These are phyloP conservation scores for Apis laboriosa DNA, from an alignment of 1,140 invertebrate genomes.

Conservation along the genomic window DNA sequence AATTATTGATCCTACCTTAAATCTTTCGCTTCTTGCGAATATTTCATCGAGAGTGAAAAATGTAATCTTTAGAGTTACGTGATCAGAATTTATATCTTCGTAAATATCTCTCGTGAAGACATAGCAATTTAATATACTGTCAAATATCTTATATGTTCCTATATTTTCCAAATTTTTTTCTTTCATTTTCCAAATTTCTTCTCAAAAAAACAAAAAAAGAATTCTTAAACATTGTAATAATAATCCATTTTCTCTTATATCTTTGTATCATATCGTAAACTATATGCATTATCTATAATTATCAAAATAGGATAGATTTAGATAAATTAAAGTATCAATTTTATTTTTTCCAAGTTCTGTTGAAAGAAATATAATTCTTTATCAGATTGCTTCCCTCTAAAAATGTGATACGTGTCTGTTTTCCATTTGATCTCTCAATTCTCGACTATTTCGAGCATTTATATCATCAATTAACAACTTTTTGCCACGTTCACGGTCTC, in stretches of 20 bases:
- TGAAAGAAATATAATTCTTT: too few relatives aligned
- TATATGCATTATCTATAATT: too few relatives aligned
- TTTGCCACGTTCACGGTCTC: too few relatives aligned
- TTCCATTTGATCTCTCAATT: neutral
- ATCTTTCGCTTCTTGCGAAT: neutral
- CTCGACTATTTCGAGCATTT: neutral
- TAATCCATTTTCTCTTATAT: too few relatives aligned
- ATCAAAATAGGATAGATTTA: too few relatives aligned
- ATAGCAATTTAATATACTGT: neutral
- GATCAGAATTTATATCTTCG: constrained; percentile 6
- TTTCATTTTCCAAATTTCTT: neutral
- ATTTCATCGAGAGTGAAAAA: neutral
- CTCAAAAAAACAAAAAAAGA: too few relatives aligned
- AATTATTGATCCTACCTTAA: neutral
- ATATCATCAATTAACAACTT: neutral
- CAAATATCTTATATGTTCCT: neutral
- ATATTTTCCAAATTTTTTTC: neutral
- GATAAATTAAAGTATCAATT: too few relatives aligned
- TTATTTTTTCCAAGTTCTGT: too few relatives aligned
- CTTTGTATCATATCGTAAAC: too few relatives aligned
- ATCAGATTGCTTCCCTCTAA: too few relatives aligned
- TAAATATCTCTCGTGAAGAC: neutral
- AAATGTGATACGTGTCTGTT: too few relatives aligned
- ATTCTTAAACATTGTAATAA: too few relatives aligned
- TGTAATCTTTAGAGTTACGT: constrained; percentile 2